A percentile compares a stretch with the other conserved stretches of the same genome.
phyloP scores from a whole-genome alignment of 2,113 vertebrate species.

The Gadus chalcogrammus region DNA sequence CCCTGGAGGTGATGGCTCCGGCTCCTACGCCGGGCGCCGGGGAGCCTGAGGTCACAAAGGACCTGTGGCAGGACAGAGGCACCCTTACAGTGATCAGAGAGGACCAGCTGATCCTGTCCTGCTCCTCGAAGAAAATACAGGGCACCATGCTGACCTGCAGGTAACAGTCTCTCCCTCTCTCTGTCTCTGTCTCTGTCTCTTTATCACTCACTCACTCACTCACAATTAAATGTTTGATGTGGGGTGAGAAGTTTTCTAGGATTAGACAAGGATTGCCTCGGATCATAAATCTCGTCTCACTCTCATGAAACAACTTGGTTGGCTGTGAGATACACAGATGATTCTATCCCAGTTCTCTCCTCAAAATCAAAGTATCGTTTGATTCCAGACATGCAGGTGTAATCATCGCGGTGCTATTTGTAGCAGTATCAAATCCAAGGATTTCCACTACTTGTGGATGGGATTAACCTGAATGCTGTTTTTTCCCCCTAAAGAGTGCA shows the following conservation, averaged over 20 bases:
- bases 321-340: background rate
- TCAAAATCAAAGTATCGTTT: no score
- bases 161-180: constrained; percentile 37
- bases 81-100: constrained; percentile 54
- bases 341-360: background rate
- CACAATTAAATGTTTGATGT: no score
- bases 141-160: constrained; percentile 55
- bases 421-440: no score
- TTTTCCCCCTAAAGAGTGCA: constrained; percentile 44
- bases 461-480: background rate
- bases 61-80: constrained; percentile 15
- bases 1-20: background rate
- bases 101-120: constrained; percentile 67
- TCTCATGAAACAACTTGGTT: no score
- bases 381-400: no score
- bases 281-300: no score
- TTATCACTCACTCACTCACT: background rate
- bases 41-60: background rate
- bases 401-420: background rate
- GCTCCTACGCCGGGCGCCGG: background rate
- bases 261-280: no score
- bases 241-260: no score
- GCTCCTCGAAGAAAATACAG: constrained; percentile 48
- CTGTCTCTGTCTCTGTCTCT: background rate
- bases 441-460: no score